phyloP scores from a whole-genome alignment of 2,888 invertebrate species.

The Galeruca laticollis region DNA sequence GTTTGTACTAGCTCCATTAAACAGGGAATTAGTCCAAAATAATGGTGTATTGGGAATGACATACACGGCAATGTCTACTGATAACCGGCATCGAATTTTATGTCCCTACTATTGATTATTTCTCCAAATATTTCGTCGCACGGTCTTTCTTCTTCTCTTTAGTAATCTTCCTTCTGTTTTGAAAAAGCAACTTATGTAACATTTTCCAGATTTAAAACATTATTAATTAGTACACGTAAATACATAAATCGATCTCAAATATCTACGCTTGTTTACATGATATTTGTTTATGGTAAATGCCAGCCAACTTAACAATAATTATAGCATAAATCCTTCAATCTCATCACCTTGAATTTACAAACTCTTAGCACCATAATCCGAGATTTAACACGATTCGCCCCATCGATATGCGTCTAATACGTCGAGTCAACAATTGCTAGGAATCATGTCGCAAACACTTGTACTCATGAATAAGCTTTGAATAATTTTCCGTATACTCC shows the following conservation, averaged over 20 bases:
- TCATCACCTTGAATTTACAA: constrained; percentile 43
- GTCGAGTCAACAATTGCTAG: constrained; percentile 41
- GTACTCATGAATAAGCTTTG: constrained; percentile 32
- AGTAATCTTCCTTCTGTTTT: too few species aligned
- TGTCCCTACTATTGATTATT: too few species aligned
- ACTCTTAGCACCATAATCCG: constrained; percentile 40
- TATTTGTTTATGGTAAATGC: neutral
- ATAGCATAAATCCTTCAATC: constrained; percentile 32
- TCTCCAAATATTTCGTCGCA: too few species aligned
- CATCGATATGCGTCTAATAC: constrained; percentile 44
- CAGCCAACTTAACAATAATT: neutral
- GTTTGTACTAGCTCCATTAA: too few species aligned
- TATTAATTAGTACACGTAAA: neutral
- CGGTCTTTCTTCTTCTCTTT: too few species aligned
- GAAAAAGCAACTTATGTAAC: too few species aligned
- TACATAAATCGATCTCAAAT: neutral
- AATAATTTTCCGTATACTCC: constrained; percentile 23
- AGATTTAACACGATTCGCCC: constrained; percentile 40
- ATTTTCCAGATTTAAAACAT: too few species aligned
- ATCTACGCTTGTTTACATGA: neutral
- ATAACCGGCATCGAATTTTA: too few species aligned
- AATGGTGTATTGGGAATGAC: too few species aligned
- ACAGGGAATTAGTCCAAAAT: too few species aligned
- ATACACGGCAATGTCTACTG: too few species aligned
- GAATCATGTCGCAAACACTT: constrained; percentile 42